Evolutionary conservation across 2,113 vertebrate species (phyloP), one percentile per base, ranked within the genome.

Genomic region (Tursiops truncatus): DNA sequence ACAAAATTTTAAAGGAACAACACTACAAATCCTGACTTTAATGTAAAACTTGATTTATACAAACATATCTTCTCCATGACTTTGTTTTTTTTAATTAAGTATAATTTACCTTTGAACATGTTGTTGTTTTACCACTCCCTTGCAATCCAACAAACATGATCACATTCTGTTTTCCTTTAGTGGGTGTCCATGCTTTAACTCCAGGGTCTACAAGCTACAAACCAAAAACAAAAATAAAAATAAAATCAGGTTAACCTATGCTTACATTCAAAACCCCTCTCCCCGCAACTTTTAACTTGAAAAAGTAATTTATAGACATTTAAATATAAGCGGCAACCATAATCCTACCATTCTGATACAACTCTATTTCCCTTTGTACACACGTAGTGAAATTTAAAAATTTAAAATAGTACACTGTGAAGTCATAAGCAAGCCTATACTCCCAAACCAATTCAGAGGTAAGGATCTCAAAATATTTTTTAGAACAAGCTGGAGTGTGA

Each of bases 101-200:
- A 21, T 20, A 92, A 77, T 20, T 98, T 97, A 99, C 99, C 99
- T 99, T 99, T 96, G 99, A 99, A 98, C 99, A 99, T 38, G 99
- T 99, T 8, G 99, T 99, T 36, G 99, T 99, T 99, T 99, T 99
- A 90, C 99, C 99, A 94, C 99, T 99, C 96, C 99, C 99, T 97
- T 99, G 99, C 94, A 99, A 99, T 85, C 99, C 99, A 82, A 99
- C 99, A 98, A 99, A 99, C 99, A 99, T 99, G 97, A 99, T 99
- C 93, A 99, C 99, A 36, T 99, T 99, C 97, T 99, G 99, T 98
- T 99, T 99, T 98, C 99, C 99, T 98, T 99, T 99, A 20, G 99
- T 99, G 17, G 99, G 99, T 76, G 99, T 99, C 99, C 99, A 99
- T 23, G 99, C 99, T 98, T 99, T 99, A 93, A 99, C 99, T 88